A percentile compares a stretch with the other conserved stretches of the same genome.
These are phyloP conservation scores for Baronia brevicornis DNA, from an alignment of 2,888 invertebrate species.

Conservation along the genomic window DNA sequence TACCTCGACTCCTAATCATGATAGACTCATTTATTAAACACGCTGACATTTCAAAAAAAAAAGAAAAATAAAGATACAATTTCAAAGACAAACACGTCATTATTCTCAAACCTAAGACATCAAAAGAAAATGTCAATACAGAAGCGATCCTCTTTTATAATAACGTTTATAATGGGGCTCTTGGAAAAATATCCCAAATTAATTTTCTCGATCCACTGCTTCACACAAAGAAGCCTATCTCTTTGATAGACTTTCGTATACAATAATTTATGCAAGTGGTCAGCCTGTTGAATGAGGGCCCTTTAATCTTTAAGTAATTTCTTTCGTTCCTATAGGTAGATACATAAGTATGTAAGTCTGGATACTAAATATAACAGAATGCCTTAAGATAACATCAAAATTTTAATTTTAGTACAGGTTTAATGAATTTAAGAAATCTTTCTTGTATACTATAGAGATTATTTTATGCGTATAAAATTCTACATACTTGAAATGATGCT, in stretches of 20 bases:
- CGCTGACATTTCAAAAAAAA: slow-evolving; percentile 22
- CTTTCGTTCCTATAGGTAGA: slow-evolving; percentile 27
- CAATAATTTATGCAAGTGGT: slow-evolving; percentile 74
- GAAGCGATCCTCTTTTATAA: slow-evolving; percentile 31
- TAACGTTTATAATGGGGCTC: slow-evolving; percentile 35
- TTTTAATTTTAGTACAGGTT: too few species aligned
- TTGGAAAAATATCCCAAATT: slow-evolving; percentile 52
- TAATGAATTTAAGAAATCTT: too few species aligned
- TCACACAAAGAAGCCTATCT: slow-evolving; percentile 50
- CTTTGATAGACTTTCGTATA: slow-evolving; percentile 55
- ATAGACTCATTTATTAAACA: slow-evolving; percentile 22
- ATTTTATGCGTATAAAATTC: too few species aligned
- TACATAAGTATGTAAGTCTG: too few species aligned
- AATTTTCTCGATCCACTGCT: slow-evolving; percentile 58
- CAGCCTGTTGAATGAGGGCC: slow-evolving; percentile 44
- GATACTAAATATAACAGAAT: too few species aligned
- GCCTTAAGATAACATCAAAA: too few species aligned
- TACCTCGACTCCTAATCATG: slow-evolving; percentile 11
- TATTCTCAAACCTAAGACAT: slow-evolving; percentile 47
- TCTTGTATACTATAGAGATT: too few species aligned
- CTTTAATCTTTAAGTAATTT: slow-evolving; percentile 59
- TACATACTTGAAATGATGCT: too few species aligned
- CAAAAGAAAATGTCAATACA: slow-evolving; percentile 60
- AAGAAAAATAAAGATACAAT: slow-evolving; percentile 36
- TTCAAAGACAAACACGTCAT: slow-evolving; percentile 63